Evolutionary conservation across 1,140 invertebrate genomes (phyloP), one percentile per base, ranked within the genome.

Genomic region (Rhyacophila brunnea): DNA sequence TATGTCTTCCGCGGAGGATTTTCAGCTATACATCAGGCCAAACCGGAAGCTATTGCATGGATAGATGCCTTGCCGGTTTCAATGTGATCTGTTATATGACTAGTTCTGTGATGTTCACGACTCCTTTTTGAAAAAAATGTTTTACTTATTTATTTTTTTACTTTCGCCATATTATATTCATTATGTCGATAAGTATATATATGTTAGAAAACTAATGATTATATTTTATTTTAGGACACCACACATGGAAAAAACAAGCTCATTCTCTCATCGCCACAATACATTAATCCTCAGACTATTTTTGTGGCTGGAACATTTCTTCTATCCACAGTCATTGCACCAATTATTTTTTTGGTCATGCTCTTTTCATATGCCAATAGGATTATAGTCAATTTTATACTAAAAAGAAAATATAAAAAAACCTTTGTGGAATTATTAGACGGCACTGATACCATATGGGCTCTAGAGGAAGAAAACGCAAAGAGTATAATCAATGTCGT

Each of bases 401-500:
- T 63, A 11, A 50, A 71, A 23, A 70, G 60, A 34, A 66, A 59
- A 52, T 70, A 67, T 19, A 71, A 71, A 17, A 67, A 71, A 7
- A 67, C 70, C 38, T 81, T 79, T 55, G 71, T 66, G 0, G 70
- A 71, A 42, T 71, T 81, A 11, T 61, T 81, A 3, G 70, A 79
- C 6, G 79, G 79, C 14, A 75, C 74, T 35, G 80, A 82, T 64
- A 72, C 73, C 1, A 72, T 81, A 44, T 82, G 80, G 80, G 74
- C 77, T 23, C 46, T 81, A 2, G 81, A 82, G 66, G 73, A 80
- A 15, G 62, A 74, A 1, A 58, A 68, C 1, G 71, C 72, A 0
- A 66, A 68, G 4, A 75, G 74, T 17, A 60, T 78, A 10, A 79
- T 78, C 10, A 80, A 79, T 38, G 72, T 80, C 2, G 62, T 81